Base-by-base conservation (phyloP, 2,888 invertebrate genomes). In the Helicoverpa assulta region DNA sequence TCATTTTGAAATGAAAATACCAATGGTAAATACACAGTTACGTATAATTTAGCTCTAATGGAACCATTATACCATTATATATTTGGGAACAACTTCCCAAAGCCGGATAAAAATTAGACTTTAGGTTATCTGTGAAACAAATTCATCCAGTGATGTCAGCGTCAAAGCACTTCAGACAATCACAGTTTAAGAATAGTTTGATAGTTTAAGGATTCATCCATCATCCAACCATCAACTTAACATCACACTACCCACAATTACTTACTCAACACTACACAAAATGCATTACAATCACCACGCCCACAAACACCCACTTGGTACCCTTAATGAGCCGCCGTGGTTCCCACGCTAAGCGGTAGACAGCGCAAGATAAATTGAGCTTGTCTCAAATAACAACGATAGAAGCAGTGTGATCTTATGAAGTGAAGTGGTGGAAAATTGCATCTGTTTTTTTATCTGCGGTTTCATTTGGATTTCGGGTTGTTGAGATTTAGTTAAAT, bases 321-420 rank as follows among this genome's bases (percentile, higher is more conserved):
- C 26, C 51, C 33, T 21, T 80, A 77, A 77, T 77, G 80, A 77
- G 76, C 71, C 62, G 59, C 59, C 56, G 65, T 60, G 62, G 71
- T 70, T 56, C 65, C 71, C 59, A 80, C 80, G 59, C 53, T 76
- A 76, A 76, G 53, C 76, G 58, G 61, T 40, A 78, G 69, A 63
- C 65, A 62, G 54, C 70, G 37, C 55, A 60, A 71, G 37, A 70
- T 77, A 77, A 80, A 77, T 80, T 70, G 19, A 56, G 65, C 59
- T 76, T 54, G 77, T 71, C 80, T 77, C 80, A 71, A 77, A 76
- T 80, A 80, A 76, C 77, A 77, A 8, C 10, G 47, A 80, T 77
- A 80, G 80, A 80, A 50, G 65, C 65, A 59, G 56, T 64, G 37
- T 58, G 75, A 75, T 69, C 54, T 19, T 12, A 61, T 58, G 51